Evolutionary conservation across 2,888 invertebrate species (phyloP), one percentile per base, ranked within the genome.

Genomic region (Cantharis rufa): DNA sequence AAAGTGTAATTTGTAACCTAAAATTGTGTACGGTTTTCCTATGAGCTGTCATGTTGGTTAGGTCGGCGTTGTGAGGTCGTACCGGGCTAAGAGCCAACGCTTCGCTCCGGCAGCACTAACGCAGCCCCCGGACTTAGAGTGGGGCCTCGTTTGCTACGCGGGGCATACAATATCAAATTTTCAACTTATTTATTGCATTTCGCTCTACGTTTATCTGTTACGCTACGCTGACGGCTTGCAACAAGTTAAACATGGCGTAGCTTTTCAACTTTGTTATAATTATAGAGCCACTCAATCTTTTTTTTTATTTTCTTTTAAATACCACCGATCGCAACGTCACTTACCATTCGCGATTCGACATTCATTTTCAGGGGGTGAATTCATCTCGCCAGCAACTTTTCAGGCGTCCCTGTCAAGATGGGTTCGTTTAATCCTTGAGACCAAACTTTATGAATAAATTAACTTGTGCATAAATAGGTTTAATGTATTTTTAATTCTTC

Each of bases 111-210:
- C 82, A 76, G 81, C 79, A 80, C 81, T 78, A 82, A 81, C 81
- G 84, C 83, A 85, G 86, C 86, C 86, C 86, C 86, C 85, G 85
- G 86, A 86, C 82, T 83, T 80, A 81, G 85, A 85, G 84, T 86
- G 87, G 87, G 86, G 86, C 85, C 84, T 80, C 81, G 82, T 83
- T 81, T 82, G 82, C 81, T 74, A 84, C 84, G 86, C 24, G 85
- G 85, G 86, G 85, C 86, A 85, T 85, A 85, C 84, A 79, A 82
- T 80, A 82, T 48, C 80, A 77, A 80, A 78, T 82, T 82, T 82
- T 72, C 75, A 68, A 79, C 81, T 83, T 83, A 80, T 28, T 71
- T 48, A 62, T 32, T 70, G 10, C 27, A 69, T 48, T 69, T 48
- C 69, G 75, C 18, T 64, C 61, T 48, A 15, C 10, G 15, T 48